Conservation (phyloP, 2,113 vertebrate species). For the Takifugu bimaculatus region DNA sequence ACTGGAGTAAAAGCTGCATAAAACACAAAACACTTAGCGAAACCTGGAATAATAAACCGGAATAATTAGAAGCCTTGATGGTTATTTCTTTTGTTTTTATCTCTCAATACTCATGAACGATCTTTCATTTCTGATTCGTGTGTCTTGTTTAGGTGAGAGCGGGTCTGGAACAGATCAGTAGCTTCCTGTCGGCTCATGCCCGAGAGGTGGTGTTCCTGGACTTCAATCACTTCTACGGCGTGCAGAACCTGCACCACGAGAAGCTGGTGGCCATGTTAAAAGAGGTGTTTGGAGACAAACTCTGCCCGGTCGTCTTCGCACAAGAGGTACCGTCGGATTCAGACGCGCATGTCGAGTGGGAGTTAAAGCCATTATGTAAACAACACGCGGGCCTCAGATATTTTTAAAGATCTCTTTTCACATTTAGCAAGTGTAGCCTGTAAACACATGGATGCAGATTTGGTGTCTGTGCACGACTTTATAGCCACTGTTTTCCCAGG, state of each 20-base stretch:
- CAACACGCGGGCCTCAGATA: background rate
- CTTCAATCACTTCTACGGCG: conserved; percentile 98
- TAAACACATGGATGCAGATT: background rate
- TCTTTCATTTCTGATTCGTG: conserved; percentile 8
- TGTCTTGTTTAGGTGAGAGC: conserved; percentile 77
- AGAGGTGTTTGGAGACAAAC: conserved; percentile 91
- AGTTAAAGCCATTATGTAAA: background rate
- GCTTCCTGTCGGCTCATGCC: conserved; percentile 83
- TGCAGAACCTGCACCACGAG: conserved; percentile 96
- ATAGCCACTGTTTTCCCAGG: conserved; percentile 27
- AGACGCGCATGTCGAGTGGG: background rate
- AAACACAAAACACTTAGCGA: too few species aligned
- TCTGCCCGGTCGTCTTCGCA: conserved; percentile 93
- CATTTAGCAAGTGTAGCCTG: background rate
- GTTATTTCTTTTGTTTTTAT: background rate
- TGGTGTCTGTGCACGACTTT: background rate
- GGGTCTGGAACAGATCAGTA: conserved; percentile 92
- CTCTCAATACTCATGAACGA: background rate
- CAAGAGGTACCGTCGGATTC: conserved; percentile 75
- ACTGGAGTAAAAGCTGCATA: too few species aligned
- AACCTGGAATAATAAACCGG: too few species aligned
- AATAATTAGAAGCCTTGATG: background rate
- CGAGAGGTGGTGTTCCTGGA: conserved; percentile 95
- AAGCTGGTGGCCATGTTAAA: conserved; percentile 95
- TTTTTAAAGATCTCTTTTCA: background rate